Base-by-base conservation (phyloP, 2,113 vertebrate genomes). In the Hyla sarda region DNA sequence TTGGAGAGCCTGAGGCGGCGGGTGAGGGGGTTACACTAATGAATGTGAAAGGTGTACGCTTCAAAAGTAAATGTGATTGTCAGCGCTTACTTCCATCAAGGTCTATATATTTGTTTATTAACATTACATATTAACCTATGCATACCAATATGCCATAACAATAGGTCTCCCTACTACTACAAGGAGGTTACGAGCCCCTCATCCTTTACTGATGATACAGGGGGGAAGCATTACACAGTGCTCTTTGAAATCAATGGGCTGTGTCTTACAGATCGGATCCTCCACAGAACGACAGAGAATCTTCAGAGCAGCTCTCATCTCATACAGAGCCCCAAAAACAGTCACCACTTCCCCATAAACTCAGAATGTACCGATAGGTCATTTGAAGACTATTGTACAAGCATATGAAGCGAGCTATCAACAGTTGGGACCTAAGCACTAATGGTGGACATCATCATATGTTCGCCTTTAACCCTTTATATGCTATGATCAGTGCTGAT, bases 1-100 rank as follows among this genome's bases (percentile, higher is more conserved):
- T 50, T 74, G 30, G 34, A 58, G 67, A 41, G 67, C 67, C 62
- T 16, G 41, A 54, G 48, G 48, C 30, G 82, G 67, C 17, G 50
- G 50, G 69, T 28, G 65, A 73, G 69, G 48, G 82, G 81, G 81
- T 69, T 82, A 34, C 19, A 32, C 67, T 83, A 30, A 72, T 83
- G 62, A 54, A 83, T 83, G 48, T 52, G 62, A 54, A 50, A 83
- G 67, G 50, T 83, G 67, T 45, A 34, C 52, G 69, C 82, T 25
- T n/a, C 0, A n/a, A 17, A 54, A 32, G 52, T 41, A 25, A 54
- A 72, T 73, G 47, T 72, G 82, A 72, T 65, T 72, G 65, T 28
- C 30, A 17, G 23, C 21, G 25, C 32, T 73, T 83, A 56, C 71
- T 48, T 23, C 23, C 82, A 54, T 72, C 67, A 23, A 73, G 67